Evolutionary conservation across 2,888 invertebrate species (phyloP), one percentile per base, ranked within the genome.

Genomic region (Leucophenga montana): DNA sequence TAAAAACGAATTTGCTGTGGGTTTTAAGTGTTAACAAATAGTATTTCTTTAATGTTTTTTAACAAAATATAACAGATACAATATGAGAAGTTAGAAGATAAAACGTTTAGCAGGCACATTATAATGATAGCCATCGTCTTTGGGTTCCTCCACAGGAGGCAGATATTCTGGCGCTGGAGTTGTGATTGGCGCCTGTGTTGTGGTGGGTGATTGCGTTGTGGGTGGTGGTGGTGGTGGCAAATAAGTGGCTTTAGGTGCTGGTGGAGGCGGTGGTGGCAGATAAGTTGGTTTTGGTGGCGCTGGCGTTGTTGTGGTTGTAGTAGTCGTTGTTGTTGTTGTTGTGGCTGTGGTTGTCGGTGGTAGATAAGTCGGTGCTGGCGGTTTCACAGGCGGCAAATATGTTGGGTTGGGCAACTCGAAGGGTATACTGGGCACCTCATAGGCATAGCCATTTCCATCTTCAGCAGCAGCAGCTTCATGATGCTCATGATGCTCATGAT

Each of bases 361-460:
- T 61, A 73, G 54, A n/a, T 71, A 73, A 0, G 71, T 68, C 0
- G 71, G 67, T 27, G 66, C 54, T 71, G 73, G 73, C 11, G 66
- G 69, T 59, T 31, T 54, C 48, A 18, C 18, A 8, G 75, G 75
- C 3, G 75, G 74, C 31, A 73, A 56, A 16, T 74, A 71, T 13
- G 69, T 73, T 8, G 74, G 73, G 46, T 70, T 59, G 0, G 75
- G 73, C 46, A 85, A 74, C 44, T 82, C 77, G 70, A 86, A 82
- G 0, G 80, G 78, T 39, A 76, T 67, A 9, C 56, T 73, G 0
- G 87, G 87, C 66, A 77, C 73, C 48, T 77, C 80, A 68, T 85
- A 86, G 13, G 78, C 78, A 56, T 86, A 85, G 33, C 86, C 87
- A 67, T 85, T 74, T 14, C 80, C 80, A 3, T 76, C 75, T 11